Conservation (phyloP, 2,888 invertebrate species). For the Coelopa pilipes region DNA sequence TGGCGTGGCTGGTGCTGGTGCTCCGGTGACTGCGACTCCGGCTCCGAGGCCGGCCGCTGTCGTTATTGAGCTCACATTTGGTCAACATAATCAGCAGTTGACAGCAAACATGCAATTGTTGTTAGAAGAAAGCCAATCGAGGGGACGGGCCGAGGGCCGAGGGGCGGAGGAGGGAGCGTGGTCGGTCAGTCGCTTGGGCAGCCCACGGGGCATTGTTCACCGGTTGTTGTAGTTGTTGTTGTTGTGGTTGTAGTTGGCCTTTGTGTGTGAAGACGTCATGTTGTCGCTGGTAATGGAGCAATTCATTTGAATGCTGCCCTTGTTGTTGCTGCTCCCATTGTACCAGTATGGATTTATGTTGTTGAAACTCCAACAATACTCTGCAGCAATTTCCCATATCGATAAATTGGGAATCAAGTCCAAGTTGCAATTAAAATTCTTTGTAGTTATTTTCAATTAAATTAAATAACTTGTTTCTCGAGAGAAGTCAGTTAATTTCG, state of each 20-base stretch:
- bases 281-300: slow-evolving; percentile 18
- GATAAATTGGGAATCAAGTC: no score
- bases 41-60: no score
- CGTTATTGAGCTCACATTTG: slow-evolving; percentile 35
- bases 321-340: no score
- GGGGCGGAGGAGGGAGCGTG: not conserved
- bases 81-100: slow-evolving; percentile 36
- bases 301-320: slow-evolving; percentile 22
- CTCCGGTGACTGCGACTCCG: slow-evolving; percentile 5
- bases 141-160: not conserved
- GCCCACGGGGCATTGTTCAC: not conserved
- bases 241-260: not conserved
- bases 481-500: no score
- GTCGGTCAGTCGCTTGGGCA: no score
- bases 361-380: no score
- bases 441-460: no score
- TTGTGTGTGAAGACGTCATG: not conserved
- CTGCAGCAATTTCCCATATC: no score
- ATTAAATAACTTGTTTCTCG: no score
- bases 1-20: slow-evolving; percentile 23
- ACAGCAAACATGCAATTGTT: slow-evolving; percentile 32
- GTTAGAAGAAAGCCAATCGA: slow-evolving; percentile 30
- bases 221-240: not conserved
- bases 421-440: no score
- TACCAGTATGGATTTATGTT: no score